Percentiles rank a stretch among this genome's conserved stretches.
phyloP scores from a whole-genome alignment of 2,797 vertebrate genomes.

The Manis javanica region DNA sequence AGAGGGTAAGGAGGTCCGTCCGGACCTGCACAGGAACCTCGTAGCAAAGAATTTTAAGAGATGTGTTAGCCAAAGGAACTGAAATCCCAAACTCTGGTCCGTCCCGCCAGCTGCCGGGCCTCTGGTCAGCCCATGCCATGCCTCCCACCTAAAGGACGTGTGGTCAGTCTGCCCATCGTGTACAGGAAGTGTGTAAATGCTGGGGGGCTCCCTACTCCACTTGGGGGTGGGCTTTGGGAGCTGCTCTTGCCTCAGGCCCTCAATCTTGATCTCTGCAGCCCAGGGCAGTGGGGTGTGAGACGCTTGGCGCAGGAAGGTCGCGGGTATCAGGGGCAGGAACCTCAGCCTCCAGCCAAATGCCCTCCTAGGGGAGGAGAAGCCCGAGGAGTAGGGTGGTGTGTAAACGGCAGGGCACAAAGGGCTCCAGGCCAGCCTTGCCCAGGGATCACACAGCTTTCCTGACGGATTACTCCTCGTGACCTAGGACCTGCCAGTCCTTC shows the following conservation, averaged over 20 bases:
- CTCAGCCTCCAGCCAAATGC: neutral
- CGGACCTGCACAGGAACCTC: neutral
- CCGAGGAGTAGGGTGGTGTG: accelerated
- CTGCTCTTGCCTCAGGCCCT: neutral
- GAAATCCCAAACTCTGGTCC: neutral
- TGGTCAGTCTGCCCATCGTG: accelerated
- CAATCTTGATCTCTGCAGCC: neutral
- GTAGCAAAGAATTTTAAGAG: neutral
- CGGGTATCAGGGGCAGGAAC: neutral
- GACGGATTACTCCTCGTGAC: neutral
- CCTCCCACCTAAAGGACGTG: neutral
- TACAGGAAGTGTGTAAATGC: neutral
- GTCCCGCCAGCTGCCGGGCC: neutral
- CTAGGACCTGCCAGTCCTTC: neutral
- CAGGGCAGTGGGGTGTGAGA: neutral
- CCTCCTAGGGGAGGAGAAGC: neutral
- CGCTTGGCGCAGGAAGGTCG: neutral
- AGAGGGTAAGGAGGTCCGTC: neutral
- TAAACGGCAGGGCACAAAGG: neutral
- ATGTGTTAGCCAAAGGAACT: neutral
- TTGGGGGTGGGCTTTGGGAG: neutral
- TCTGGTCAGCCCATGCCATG: neutral
- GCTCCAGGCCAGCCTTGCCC: neutral
- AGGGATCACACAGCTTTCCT: neutral
- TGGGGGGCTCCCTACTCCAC: neutral